phyloP scores from a whole-genome alignment of 2,888 invertebrate species.

The Aphelenchoides bicaudatus region DNA sequence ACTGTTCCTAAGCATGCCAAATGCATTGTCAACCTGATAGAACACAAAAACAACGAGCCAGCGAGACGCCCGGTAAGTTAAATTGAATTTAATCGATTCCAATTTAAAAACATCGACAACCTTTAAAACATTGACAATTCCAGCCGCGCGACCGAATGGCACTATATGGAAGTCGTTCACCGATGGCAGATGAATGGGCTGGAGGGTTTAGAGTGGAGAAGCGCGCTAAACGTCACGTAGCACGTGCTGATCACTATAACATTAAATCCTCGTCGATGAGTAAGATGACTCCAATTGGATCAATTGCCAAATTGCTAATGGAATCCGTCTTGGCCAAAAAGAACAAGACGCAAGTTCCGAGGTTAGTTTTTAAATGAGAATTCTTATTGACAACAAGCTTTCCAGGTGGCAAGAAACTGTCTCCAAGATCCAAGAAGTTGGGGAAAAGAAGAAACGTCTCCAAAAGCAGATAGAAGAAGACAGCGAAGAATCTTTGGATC shows the following conservation, averaged over 20 bases:
- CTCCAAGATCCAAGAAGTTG: background rate
- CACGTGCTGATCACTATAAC: background rate
- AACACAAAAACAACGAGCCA: slow-evolving; percentile 8
- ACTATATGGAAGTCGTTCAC: background rate
- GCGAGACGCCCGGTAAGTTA: no score
- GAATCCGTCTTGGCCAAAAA: slow-evolving; percentile 17
- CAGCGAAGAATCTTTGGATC: slow-evolving; percentile 12
- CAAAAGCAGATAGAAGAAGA: slow-evolving; percentile 18
- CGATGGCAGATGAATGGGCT: background rate
- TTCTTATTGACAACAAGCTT: background rate
- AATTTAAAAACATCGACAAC: background rate
- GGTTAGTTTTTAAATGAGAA: slow-evolving; percentile 3
- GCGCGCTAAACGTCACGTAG: background rate
- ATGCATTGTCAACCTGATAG: slow-evolving; percentile 10
- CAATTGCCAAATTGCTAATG: slow-evolving; percentile 16
- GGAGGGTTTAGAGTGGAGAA: slow-evolving; percentile 7
- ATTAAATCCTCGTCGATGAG: background rate
- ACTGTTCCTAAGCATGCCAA: slow-evolving; percentile 16
- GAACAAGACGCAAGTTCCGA: slow-evolving; percentile 12
- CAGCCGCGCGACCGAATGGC: slow-evolving; percentile 5
- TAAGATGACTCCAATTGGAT: slow-evolving; percentile 16
- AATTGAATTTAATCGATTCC: background rate
- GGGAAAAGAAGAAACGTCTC: background rate
- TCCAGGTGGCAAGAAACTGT: slow-evolving; percentile 17
- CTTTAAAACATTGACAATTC: no score